These are phyloP conservation scores for Menidia menidia DNA, from an alignment of 2,797 vertebrate species.

Conservation along the genomic window DNA sequence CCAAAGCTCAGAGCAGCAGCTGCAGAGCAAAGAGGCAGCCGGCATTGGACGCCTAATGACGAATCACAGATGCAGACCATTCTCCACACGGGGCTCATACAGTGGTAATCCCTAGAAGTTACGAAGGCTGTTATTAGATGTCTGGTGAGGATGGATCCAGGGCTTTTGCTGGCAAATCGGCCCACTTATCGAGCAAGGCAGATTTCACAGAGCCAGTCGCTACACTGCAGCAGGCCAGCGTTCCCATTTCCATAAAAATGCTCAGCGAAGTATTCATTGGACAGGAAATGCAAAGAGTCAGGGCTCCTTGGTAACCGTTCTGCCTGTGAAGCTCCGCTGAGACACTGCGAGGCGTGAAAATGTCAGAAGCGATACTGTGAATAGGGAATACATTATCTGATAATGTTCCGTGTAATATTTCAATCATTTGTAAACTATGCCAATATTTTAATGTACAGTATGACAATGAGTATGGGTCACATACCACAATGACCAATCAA, in stretches of 20 bases:
- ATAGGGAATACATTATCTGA: neutral
- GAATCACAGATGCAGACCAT: constrained; percentile 54
- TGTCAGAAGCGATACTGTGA: constrained; percentile 16
- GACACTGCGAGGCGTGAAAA: constrained; percentile 17
- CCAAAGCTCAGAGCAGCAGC: constrained; percentile 13
- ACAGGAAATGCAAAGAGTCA: constrained; percentile 51
- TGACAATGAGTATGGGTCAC: too few species aligned
- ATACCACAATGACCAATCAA: too few species aligned
- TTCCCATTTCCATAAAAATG: constrained; percentile 64
- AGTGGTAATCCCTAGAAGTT: constrained; percentile 65
- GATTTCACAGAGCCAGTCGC: constrained; percentile 54
- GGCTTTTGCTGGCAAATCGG: constrained; percentile 62
- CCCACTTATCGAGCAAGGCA: constrained; percentile 70
- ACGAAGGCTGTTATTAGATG: constrained; percentile 69
- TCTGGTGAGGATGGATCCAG: constrained; percentile 65
- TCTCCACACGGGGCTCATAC: constrained; percentile 46
- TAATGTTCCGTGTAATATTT: neutral
- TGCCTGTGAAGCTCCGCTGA: constrained; percentile 45
- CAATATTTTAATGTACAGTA: neutral
- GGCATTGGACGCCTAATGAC: constrained; percentile 40
- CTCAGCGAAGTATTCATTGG: constrained; percentile 50
- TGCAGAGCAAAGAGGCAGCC: constrained; percentile 41
- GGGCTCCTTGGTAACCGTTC: constrained; percentile 55
- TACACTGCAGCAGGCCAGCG: constrained; percentile 55
- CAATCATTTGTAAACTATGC: neutral